Base-by-base conservation (phyloP, 2,888 invertebrate species). In the Cephalotes varians region DNA sequence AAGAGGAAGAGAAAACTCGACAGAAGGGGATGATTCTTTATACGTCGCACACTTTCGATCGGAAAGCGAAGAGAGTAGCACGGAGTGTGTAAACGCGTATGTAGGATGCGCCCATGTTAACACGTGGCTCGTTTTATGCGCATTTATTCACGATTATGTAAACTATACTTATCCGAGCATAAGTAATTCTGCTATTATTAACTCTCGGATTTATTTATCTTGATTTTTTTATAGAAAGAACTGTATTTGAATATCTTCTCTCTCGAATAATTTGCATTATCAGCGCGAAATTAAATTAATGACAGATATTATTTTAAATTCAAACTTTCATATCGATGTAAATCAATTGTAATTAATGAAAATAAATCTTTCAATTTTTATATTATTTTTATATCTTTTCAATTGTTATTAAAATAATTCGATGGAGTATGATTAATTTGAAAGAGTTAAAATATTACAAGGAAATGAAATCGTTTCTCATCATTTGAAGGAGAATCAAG, bases 41-140 rank as follows among this genome's bases (percentile, higher is more conserved):
- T 47, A 56, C 77, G 31, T 58, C 21, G 77, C 40, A 67, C 71
- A 34, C 71, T 71, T 71, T 79, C 56, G 56, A 69, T 49, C n/a
- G 47, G 64, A 65, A 71, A 81, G 47, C 37, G 28, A 72, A 65
- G 67, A 80, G 69, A 62, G 54, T 77, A 15, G 40, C n/a, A 37
- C 18, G n/a, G 2, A 7, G 34, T 65, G 37, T 65, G 18, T 12
- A 31, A 79, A 79, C 44, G 25, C 25, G 10, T 77, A 77, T 54
- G 69, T 28, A 9, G 44, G 54, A n/a, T 79, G 25, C 31, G 44
- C 31, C 34, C 54, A 31, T 60, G n/a, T 60, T 56, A 69, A 44
- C 44, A 71, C 67, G 12, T 40, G 18, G 31, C 18, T 37, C 64
- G 31, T 69, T 56, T 21, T 21, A 77, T 51, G 54, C 10, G 54